phyloP scores from a whole-genome alignment of 1,140 invertebrate genomes.

The Drosophila suzukii region DNA sequence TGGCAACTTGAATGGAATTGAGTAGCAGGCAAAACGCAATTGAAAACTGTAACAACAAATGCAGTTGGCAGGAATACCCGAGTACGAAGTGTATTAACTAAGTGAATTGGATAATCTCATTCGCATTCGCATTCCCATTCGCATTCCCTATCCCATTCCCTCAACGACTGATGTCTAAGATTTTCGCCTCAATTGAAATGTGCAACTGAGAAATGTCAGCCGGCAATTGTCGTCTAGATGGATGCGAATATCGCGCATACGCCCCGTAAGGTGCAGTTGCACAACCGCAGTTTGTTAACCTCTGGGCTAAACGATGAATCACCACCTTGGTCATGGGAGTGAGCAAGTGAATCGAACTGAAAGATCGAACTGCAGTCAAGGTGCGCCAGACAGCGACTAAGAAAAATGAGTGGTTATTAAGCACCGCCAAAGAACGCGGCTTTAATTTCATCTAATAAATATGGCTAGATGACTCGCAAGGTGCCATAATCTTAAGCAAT shows the following conservation, averaged over 20 bases:
- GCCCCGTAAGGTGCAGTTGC: constrained; percentile 45
- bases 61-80: constrained; percentile 16
- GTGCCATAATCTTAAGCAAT: constrained; percentile 12
- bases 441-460: constrained; percentile 9
- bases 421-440: no score
- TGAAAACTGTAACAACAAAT: constrained; percentile 60
- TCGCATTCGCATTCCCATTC: constrained; percentile 50
- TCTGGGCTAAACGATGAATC: constrained; percentile 40
- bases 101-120: constrained; percentile 82
- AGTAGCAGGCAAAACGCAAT: constrained; percentile 83
- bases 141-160: constrained; percentile 1
- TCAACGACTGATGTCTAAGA: constrained; percentile 45
- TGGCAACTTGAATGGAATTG: constrained; percentile 85
- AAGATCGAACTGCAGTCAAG: constrained; percentile 37
- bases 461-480: background rate
- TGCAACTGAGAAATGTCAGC: constrained; percentile 83
- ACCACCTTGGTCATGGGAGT: constrained; percentile 1
- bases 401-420: constrained; percentile 34
- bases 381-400: constrained; percentile 36
- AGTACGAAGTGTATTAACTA: constrained; percentile 56
- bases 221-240: constrained; percentile 79
- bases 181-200: constrained; percentile 79
- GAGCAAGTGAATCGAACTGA: constrained; percentile 43
- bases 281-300: constrained; percentile 72
- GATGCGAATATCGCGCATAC: constrained; percentile 77